Evolutionary conservation across 2,797 vertebrate species (phyloP), one percentile per base, ranked within the genome.

Genomic region (Falco peregrinus): DNA sequence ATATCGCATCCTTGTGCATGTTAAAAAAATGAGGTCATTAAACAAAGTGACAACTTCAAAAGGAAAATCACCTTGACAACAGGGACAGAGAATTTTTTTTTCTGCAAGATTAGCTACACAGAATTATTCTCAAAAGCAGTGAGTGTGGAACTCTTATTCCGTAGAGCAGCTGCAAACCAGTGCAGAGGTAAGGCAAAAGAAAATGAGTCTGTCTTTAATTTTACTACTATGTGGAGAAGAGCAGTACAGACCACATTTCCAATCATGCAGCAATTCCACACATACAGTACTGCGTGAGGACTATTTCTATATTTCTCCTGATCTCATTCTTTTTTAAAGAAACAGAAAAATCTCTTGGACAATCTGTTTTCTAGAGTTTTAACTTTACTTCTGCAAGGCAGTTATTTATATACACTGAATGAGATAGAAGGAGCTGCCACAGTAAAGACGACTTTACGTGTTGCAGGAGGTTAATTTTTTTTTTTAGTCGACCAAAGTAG

Each of bases 21-120:
- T 84, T 96, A 77, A 92, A 96, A 96, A 96, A 95, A 71, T 57
- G 3, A 95, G 21, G n/a, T 51, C 20, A 12, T 79, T 84, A 96
- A 81, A 92, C 13, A 35, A 83, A 83, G 28, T 61, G 51, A 73
- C 63, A 95, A 64, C 39, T 93, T 91, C 41, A 85, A 94, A 88
- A 93, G 50, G 48, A 91, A 86, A 94, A 93, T 94, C 77, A 96
- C 89, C 80, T 79, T 95, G 85, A 94, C 87, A 96, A 92, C 73
- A 79, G 67, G 45, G 18, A 93, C 31, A 83, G 25, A 77, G 7
- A 61, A 8, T 17, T 59, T 43, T 73, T 73, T 89, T 85, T 73
- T 69, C 81, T 84, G 56, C 91, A 83, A 95, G 96, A 97, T 61
- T 87, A 96, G 47, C 75, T 89, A 87, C 33, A 91, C 53, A 86